Percentiles rank a stretch among this genome's conserved stretches.
Evolutionary conservation across 2,113 vertebrate species (phyloP).

Genomic region (Silurus asotus): DNA sequence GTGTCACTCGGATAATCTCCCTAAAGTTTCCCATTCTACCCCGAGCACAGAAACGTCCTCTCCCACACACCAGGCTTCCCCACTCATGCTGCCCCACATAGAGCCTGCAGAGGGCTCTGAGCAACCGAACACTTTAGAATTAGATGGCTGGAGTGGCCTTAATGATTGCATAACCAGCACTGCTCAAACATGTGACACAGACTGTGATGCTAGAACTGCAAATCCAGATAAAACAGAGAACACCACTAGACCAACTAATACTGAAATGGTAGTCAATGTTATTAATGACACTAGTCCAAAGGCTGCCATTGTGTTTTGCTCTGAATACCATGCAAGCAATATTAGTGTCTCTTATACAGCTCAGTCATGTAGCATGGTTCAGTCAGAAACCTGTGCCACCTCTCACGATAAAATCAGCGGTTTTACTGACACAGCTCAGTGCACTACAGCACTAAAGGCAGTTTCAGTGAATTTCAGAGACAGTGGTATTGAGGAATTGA

Average conservation of each 20-base stretch:
- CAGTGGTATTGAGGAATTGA: constrained; percentile 54
- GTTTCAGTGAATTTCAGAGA: constrained; percentile 51
- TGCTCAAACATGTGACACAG: constrained; percentile 33
- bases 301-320: background rate
- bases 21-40: constrained; percentile 39
- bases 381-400: background rate
- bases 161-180: background rate
- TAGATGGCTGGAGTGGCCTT: background rate
- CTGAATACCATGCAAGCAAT: background rate
- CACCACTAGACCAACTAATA: background rate
- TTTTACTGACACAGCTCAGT: constrained; percentile 30
- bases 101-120: background rate
- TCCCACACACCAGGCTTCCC: constrained; percentile 17
- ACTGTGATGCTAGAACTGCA: background rate
- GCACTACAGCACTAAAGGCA: background rate
- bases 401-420: background rate
- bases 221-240: background rate
- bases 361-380: background rate
- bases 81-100: background rate
- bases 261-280: background rate
- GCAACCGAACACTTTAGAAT: background rate
- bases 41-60: constrained; percentile 25
- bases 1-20: background rate
- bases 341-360: no score
- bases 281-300: constrained; percentile 8